Evolutionary conservation across 2,113 vertebrate genomes (phyloP).

Genomic region (Hiodon alosoides): DNA sequence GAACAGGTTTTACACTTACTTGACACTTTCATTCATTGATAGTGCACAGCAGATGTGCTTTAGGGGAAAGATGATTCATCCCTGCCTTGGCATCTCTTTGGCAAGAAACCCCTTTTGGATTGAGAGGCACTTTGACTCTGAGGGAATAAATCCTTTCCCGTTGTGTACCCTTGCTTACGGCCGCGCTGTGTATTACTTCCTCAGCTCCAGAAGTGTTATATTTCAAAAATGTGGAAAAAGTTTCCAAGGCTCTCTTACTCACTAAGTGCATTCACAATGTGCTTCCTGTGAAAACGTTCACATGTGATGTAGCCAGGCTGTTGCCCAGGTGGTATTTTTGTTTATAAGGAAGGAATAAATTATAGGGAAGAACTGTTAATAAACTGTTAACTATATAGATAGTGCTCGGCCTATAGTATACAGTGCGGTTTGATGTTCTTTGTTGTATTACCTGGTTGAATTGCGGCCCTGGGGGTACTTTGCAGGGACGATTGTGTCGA

Average conservation of each 20-base stretch:
- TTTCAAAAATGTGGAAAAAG: slow-evolving; percentile 18
- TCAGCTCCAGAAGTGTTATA: slow-evolving; percentile 18
- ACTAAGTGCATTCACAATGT: too few relatives aligned
- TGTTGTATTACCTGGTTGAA: too few relatives aligned
- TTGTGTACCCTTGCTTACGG: neutral
- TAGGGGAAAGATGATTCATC: neutral
- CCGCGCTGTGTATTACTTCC: slow-evolving; percentile 3
- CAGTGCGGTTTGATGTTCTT: too few relatives aligned
- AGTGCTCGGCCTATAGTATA: too few relatives aligned
- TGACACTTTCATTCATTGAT: neutral
- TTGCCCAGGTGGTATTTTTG: too few relatives aligned
- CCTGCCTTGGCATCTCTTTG: neutral
- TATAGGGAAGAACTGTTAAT: too few relatives aligned
- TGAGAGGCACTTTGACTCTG: slow-evolving; percentile 18
- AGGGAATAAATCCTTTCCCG: slow-evolving; percentile 20
- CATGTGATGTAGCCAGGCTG: too few relatives aligned
- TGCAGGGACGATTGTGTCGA: too few relatives aligned
- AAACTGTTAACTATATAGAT: too few relatives aligned
- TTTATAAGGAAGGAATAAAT: too few relatives aligned
- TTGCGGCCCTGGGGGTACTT: too few relatives aligned
- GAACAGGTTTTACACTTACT: neutral
- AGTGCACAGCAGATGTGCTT: neutral
- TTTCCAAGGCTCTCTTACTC: neutral
- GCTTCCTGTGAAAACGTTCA: too few relatives aligned
- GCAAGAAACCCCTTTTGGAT: neutral